These are phyloP conservation scores for Diaphora mendica DNA, from an alignment of 2,888 invertebrate genomes.

Conservation along the genomic window DNA sequence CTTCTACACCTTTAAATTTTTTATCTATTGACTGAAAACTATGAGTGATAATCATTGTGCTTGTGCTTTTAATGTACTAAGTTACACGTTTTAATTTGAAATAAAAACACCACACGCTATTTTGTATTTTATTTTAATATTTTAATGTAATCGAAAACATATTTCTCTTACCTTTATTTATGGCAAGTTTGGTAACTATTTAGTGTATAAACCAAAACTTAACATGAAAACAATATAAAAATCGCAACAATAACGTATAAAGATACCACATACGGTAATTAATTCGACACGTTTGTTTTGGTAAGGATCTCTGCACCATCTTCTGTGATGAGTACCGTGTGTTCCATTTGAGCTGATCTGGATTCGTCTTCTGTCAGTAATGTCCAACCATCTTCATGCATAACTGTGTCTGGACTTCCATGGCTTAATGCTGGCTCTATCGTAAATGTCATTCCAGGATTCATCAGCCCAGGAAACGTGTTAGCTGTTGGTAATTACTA, in stretches of 20 bases:
- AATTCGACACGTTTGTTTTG: conserved; percentile 39
- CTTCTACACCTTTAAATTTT: conserved; percentile 74
- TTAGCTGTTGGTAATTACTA: conserved; percentile 88
- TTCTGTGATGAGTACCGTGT: conserved; percentile 94
- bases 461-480: conserved; percentile 89
- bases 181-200: not conserved
- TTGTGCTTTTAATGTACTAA: conserved; percentile 86
- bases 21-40: conserved; percentile 82
- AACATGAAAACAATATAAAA: not conserved
- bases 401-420: conserved; percentile 88
- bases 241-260: not conserved
- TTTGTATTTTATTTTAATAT: conserved; percentile 51
- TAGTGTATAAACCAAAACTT: not conserved
- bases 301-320: conserved; percentile 93
- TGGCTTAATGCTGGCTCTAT: conserved; percentile 96
- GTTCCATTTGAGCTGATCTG: conserved; percentile 96
- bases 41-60: conserved; percentile 83
- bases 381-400: conserved; percentile 97
- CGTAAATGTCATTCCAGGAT: conserved; percentile 97
- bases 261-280: not conserved
- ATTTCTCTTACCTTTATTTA: not conserved
- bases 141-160: not conserved
- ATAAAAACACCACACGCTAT: conserved; percentile 79
- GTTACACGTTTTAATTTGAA: conserved; percentile 78
- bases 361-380: conserved; percentile 93